phyloP scores from a whole-genome alignment of 2,797 vertebrate species.

The Nasua narica region DNA sequence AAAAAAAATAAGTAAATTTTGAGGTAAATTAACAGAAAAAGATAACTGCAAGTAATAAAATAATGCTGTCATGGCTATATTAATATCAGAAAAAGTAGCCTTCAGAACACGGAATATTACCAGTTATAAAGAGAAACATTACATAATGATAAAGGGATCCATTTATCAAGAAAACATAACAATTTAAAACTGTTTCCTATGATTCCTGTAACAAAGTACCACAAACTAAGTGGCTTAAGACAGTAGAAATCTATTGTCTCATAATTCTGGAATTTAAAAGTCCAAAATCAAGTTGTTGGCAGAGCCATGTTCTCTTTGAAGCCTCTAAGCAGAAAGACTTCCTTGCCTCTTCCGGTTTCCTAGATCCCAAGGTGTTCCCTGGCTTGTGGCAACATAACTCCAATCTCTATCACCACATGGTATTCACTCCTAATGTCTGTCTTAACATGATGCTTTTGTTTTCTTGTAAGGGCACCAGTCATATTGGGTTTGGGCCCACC shows the following conservation, averaged over 20 bases:
- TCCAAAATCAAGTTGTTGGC: neutral
- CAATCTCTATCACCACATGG: neutral
- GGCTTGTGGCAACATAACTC: neutral
- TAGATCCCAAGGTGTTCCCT: neutral
- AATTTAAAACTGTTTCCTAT: neutral
- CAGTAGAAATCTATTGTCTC: neutral
- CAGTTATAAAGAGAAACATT: neutral
- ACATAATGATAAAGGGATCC: neutral
- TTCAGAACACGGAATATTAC: neutral
- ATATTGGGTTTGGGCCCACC: neutral
- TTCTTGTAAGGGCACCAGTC: neutral
- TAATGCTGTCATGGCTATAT: neutral
- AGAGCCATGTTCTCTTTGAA: neutral
- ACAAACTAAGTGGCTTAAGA: neutral
- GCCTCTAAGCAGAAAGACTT: neutral
- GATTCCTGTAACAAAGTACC: neutral
- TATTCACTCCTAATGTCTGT: neutral
- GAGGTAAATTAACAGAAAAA: neutral
- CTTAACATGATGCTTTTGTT: neutral
- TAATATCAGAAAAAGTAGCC: neutral
- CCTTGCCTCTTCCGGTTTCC: neutral
- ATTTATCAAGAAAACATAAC: neutral
- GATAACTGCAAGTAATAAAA: neutral
- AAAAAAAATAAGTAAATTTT: neutral
- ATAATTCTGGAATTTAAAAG: neutral